Base-by-base conservation (phyloP, 2,113 vertebrate species). In the Sclerurus mexicanus region DNA sequence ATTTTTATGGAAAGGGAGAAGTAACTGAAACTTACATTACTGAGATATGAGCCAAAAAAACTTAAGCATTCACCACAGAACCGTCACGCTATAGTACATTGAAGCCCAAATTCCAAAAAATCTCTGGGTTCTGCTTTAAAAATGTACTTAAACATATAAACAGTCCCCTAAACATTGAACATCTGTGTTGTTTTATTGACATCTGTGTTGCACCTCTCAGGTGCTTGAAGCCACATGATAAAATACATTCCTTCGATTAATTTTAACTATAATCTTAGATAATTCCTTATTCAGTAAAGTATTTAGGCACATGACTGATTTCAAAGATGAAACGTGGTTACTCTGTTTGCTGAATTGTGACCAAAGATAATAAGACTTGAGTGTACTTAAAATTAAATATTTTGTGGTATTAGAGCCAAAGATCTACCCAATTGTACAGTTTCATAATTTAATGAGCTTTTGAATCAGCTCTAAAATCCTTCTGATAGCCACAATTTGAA, bases 1-100 rank as follows among this genome's bases (percentile, higher is more conserved):
- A 78, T 60, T 95, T 95, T 91, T 68, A 78, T 72, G 69, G 68
- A 82, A 84, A 89, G 52, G 68, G 56, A 94, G 68, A 40, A 86
- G 35, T 95, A 92, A 90, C 42, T 87, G 59, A 67, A 71, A 86
- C 59, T 53, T 83, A 1, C 73, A 79, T 76, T 31, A 74, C 92
- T 89, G 64, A 92, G 92, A 90, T 33, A 33, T 71, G 67, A 95
- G 91, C 72, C 86, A 95, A 84, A 77, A 46, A 93, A 46, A 3
- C 37, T 20, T 60, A 47, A 75, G 47, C 10, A 66, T 60, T 59
- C 72, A 62, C 64, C 37, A 83, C 50, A 86, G 33, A 85, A 72
- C 52, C 49, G 39, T 93, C 83, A 90, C 1, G 2, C 69, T 72
- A 49, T 12, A 47, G 47, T 16, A 62, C 24, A 81, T 42, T 75